phyloP scores from a whole-genome alignment of 2,113 vertebrate species.

The Prietella phreatophila region DNA sequence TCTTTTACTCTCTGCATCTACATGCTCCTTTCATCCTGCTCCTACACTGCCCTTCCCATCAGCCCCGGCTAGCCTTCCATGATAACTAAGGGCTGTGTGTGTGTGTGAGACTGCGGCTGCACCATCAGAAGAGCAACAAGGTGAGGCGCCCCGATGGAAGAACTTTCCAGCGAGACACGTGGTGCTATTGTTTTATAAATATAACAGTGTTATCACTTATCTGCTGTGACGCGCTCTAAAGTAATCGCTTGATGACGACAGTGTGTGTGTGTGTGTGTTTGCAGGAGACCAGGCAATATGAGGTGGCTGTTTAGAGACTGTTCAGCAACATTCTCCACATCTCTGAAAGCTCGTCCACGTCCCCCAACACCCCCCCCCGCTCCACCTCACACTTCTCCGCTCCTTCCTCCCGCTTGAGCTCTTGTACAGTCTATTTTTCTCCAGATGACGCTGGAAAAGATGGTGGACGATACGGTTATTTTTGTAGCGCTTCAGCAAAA shows the following conservation, averaged over 20 bases:
- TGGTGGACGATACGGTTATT: conserved; percentile 70
- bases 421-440: conserved; percentile 52
- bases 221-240: not conserved
- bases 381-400: conserved; percentile 30
- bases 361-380: not conserved
- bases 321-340: conserved; percentile 61
- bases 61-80: conserved; percentile 64
- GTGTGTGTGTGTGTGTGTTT: conserved; percentile 57
- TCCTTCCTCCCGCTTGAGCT: conserved; percentile 39
- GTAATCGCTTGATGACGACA: not conserved
- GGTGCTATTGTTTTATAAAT: not conserved
- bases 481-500: conserved; percentile 68
- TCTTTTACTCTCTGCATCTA: conserved; percentile 28
- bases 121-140: conserved; percentile 61
- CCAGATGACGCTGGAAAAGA: conserved; percentile 56
- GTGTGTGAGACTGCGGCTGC: conserved; percentile 30
- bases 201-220: not conserved
- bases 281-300: conserved; percentile 86
- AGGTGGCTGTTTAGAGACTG: conserved; percentile 83
- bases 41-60: conserved; percentile 39
- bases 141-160: conserved; percentile 57
- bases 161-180: conserved; percentile 7
- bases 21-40: conserved; percentile 12
- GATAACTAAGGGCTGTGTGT: conserved; percentile 64
- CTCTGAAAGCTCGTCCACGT: conserved; percentile 33